Conservation (phyloP, 64 coral and sea anemone species). For the Astreopora myriophthalma region DNA sequence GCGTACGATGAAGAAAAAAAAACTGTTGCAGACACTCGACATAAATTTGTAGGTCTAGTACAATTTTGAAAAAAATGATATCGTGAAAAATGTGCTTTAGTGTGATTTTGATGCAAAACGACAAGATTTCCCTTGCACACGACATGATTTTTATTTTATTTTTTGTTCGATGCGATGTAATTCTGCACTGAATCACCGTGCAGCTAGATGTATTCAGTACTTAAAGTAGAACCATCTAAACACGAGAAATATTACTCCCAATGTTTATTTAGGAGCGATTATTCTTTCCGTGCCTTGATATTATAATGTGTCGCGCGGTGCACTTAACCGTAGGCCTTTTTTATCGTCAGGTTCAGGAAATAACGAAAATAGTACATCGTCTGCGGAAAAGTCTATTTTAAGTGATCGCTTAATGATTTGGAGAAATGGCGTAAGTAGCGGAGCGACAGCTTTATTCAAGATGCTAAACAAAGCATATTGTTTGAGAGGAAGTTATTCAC, state of each 20-base stretch:
- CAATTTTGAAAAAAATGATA: slow-evolving; percentile 4
- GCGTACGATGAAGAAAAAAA: background rate
- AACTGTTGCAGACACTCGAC: background rate
- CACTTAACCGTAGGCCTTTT: background rate
- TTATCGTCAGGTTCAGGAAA: background rate
- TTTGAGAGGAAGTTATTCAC: slow-evolving; percentile 52
- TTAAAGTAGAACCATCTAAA: slow-evolving; percentile 2
- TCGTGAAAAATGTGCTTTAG: background rate
- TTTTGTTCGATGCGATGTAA: background rate
- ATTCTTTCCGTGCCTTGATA: slow-evolving; percentile 39
- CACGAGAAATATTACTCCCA: slow-evolving; percentile 22
- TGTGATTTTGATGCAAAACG: slow-evolving; percentile 5
- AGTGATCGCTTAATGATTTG: slow-evolving; percentile 12
- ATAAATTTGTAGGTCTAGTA: background rate
- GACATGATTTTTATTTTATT: background rate
- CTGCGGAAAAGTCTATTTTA: slow-evolving; percentile 4
- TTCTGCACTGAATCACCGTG: slow-evolving; percentile 15
- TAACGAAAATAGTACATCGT: background rate
- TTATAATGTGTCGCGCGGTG: background rate
- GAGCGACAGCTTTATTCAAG: slow-evolving; percentile 32
- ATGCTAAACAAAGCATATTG: slow-evolving; percentile 57
- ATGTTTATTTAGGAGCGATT: slow-evolving; percentile 55
- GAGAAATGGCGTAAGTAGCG: background rate
- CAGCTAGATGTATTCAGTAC: background rate
- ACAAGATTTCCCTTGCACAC: background rate